Conservation (phyloP, 1,140 invertebrate species). For the Oryzaephilus surinamensis region DNA sequence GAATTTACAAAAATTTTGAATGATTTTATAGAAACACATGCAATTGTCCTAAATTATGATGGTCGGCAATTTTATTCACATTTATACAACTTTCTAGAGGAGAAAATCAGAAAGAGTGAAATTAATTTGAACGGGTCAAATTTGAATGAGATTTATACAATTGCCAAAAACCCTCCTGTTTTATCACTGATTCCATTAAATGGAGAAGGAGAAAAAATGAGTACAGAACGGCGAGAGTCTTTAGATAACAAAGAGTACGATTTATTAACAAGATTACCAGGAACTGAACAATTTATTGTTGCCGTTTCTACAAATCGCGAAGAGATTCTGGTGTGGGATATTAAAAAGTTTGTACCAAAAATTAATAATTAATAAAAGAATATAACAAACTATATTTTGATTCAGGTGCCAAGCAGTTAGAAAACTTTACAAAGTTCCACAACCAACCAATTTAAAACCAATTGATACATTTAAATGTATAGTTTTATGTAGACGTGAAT, state of each 20-base stretch:
- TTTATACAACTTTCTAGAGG: conserved; percentile 45
- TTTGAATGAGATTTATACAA: conserved; percentile 36
- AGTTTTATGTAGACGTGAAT: conserved; percentile 68
- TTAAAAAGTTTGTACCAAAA: conserved; percentile 44
- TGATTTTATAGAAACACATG: conserved; percentile 52
- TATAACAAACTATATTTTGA: conserved; percentile 6
- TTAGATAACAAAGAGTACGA: conserved; percentile 39
- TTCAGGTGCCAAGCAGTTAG: conserved; percentile 49
- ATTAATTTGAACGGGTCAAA: conserved; percentile 16
- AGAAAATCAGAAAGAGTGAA: conserved; percentile 32
- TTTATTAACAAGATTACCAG: conserved; percentile 45
- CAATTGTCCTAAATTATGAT: conserved; percentile 59
- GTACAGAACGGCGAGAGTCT: conserved; percentile 33
- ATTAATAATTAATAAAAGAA: too few relatives aligned
- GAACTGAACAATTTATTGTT: conserved; percentile 53
- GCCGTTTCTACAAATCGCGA: conserved; percentile 60
- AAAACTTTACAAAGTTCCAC: conserved; percentile 54
- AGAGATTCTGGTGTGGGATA: conserved; percentile 72
- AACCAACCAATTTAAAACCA: conserved; percentile 57
- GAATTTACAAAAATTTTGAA: conserved; percentile 51
- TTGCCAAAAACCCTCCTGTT: conserved; percentile 40
- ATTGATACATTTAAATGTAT: conserved; percentile 64
- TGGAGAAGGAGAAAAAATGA: conserved; percentile 4
- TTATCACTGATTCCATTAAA: conserved; percentile 42
- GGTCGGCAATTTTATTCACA: conserved; percentile 65